These are phyloP conservation scores for Drosophila paulistorum DNA, from an alignment of 1,140 invertebrate species.

Conservation along the genomic window DNA sequence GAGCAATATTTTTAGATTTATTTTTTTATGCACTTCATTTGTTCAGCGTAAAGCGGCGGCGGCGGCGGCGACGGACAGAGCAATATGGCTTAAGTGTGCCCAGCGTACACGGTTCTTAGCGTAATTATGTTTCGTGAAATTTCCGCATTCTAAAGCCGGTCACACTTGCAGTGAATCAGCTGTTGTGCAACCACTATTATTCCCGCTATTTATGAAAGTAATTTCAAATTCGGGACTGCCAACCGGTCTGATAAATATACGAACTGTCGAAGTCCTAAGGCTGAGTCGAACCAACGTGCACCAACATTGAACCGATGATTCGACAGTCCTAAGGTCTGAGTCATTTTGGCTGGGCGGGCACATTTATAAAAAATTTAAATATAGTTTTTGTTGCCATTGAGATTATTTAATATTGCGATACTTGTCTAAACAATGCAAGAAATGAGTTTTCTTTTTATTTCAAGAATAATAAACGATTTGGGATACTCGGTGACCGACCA, in stretches of 20 bases:
- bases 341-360: no score
- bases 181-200: not conserved
- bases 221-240: not conserved
- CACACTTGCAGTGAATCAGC: not conserved
- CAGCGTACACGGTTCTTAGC: not conserved
- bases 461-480: no score
- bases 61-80: constrained; percentile 7
- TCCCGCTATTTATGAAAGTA: not conserved
- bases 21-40: constrained; percentile 10
- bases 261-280: no score
- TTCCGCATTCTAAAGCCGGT: not conserved
- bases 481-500: no score
- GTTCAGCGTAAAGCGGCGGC: constrained; percentile 3
- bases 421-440: no score
- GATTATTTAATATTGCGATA: no score
- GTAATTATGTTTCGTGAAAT: not conserved
- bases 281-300: no score
- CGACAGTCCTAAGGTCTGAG: no score
- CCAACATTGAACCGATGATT: no score
- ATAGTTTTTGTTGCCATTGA: no score
- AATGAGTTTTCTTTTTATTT: no score
- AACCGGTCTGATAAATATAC: not conserved
- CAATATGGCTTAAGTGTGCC: not conserved
- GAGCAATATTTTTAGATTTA: constrained; percentile 14
- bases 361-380: no score